These are phyloP conservation scores for Sceliomorpha sp. DNA, from an alignment of 2,888 invertebrate genomes.

Conservation along the genomic window DNA sequence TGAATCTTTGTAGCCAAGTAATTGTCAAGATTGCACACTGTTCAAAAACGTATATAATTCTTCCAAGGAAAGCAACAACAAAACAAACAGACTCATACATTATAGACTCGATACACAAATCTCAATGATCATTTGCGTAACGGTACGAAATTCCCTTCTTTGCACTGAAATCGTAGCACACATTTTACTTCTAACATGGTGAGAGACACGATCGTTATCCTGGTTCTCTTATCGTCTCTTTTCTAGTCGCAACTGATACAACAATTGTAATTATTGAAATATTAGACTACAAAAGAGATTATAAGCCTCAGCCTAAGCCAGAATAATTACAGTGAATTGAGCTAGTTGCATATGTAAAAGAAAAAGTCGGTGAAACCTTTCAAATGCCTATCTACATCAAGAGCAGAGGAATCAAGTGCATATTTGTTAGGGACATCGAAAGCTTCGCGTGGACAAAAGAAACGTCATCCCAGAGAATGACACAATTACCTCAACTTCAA, in stretches of 20 bases:
- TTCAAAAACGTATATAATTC: background rate
- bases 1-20: background rate
- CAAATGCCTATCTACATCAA: background rate
- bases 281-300: background rate
- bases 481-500: background rate
- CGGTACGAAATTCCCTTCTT: constrained; percentile 3
- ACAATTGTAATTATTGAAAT: background rate
- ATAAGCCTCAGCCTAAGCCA: constrained; percentile 25
- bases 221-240: constrained; percentile 23
- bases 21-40: background rate
- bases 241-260: background rate
- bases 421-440: background rate
- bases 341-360: background rate
- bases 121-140: constrained; percentile 5
- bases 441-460: background rate
- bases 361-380: constrained; percentile 7
- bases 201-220: constrained; percentile 9
- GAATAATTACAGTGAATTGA: constrained; percentile 11
- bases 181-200: constrained; percentile 8
- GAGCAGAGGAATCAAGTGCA: background rate
- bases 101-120: background rate
- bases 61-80: background rate
- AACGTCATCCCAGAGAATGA: background rate
- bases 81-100: background rate
- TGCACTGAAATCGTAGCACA: constrained; percentile 20